Conservation (phyloP, 53 echinoderm and acorn worm genomes). For the Antedon mediterranea region DNA sequence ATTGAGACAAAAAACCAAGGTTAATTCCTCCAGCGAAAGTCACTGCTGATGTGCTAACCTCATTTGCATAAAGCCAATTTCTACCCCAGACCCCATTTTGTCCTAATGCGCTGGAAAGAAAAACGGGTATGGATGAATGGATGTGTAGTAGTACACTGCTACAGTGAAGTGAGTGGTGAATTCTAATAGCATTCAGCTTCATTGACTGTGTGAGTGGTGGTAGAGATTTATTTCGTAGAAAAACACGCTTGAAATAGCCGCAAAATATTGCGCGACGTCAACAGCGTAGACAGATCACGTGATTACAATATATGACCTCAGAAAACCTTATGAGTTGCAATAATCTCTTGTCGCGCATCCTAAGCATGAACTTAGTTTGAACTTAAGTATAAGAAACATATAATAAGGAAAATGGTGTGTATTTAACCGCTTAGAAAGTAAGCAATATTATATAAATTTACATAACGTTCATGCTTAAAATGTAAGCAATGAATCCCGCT, state of each 20-base stretch:
- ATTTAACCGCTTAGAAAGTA: not conserved
- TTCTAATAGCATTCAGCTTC: not conserved
- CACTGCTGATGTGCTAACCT: not conserved
- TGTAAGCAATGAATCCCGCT: not conserved
- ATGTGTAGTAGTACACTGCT: not conserved
- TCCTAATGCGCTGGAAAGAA: not conserved
- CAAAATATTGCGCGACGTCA: not conserved
- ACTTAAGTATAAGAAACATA: not conserved
- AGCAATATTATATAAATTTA: not conserved
- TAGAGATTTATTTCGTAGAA: not conserved
- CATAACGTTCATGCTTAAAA: not conserved
- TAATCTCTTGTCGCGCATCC: not conserved
- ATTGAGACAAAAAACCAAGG: not conserved
- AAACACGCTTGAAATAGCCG: not conserved
- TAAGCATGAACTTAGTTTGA: not conserved
- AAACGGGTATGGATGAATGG: not conserved
- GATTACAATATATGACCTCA: not conserved
- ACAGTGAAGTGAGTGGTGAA: not conserved
- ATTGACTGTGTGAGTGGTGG: not conserved
- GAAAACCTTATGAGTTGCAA: not conserved
- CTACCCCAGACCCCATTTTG: not conserved
- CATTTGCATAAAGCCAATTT: not conserved
- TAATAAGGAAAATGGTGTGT: not conserved
- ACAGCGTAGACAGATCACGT: not conserved
- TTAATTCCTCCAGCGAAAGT: conserved; percentile 1